These are phyloP conservation scores for Tupaia chinensis DNA, from an alignment of 2,113 vertebrate species.

Conservation along the genomic window DNA sequence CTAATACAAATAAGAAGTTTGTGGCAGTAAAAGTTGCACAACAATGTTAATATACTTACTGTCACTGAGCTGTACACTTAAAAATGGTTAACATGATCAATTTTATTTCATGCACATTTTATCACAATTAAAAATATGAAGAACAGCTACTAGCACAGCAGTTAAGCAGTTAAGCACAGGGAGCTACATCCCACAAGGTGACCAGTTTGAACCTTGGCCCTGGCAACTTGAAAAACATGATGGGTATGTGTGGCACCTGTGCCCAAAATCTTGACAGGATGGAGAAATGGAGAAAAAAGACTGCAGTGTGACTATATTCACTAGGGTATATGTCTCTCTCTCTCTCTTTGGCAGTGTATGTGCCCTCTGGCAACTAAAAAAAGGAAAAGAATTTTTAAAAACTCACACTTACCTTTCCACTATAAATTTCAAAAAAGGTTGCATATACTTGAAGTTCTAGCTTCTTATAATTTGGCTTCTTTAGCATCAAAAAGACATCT, in stretches of 20 bases:
- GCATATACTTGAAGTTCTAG: slow-evolving; percentile 97
- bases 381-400: slow-evolving; percentile 78
- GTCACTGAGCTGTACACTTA: not conserved
- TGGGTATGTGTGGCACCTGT: no score
- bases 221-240: no score
- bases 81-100: slow-evolving; percentile 8
- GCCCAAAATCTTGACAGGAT: no score
- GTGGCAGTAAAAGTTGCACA: not conserved
- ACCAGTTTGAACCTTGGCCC: no score
- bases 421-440: slow-evolving; percentile 99
- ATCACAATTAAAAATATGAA: not conserved
- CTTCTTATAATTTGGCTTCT: slow-evolving; percentile 98
- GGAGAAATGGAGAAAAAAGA: no score
- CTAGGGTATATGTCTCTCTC: no score
- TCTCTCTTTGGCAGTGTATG: no score
- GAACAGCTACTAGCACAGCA: no score
- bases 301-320: no score
- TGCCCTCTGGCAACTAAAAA: no score
- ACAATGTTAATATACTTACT: slow-evolving; percentile 20
- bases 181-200: no score
- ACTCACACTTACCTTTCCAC: slow-evolving; percentile 93
- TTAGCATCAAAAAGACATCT: slow-evolving; percentile 98
- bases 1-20: slow-evolving; percentile 27
- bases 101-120: not conserved
- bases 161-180: no score